Evolutionary conservation across 2,888 invertebrate genomes (phyloP).

Genomic region (Calliscelio sp.): DNA sequence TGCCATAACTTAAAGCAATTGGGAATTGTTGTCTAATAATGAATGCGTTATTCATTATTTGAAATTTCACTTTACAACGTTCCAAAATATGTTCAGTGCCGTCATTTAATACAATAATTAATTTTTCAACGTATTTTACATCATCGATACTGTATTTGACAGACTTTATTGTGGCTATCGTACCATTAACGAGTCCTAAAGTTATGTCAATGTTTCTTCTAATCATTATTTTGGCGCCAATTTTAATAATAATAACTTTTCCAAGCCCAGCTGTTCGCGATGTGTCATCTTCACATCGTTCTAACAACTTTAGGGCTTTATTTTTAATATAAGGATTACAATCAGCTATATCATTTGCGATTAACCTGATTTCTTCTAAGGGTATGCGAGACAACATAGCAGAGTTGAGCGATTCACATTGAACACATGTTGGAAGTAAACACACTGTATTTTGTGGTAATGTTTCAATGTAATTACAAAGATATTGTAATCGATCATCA

Average conservation of each 20-base stretch:
- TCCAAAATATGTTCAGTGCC: constrained; percentile 63
- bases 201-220: constrained; percentile 76
- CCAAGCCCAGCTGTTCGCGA: constrained; percentile 76
- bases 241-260: no score
- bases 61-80: no score
- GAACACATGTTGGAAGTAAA: no score
- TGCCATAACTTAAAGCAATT: no score
- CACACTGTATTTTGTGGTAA: background rate
- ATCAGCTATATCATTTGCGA: constrained; percentile 47
- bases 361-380: no score
- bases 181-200: constrained; percentile 77
- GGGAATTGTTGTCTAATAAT: background rate
- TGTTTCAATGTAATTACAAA: background rate
- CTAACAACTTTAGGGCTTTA: constrained; percentile 61
- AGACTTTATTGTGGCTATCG: no score
- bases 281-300: constrained; percentile 69
- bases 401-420: no score
- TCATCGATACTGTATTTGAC: constrained; percentile 27
- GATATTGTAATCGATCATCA: background rate
- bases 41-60: no score
- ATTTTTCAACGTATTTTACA: constrained; percentile 34
- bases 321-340: constrained; percentile 59
- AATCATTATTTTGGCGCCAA: constrained; percentile 72
- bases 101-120: constrained; percentile 65
- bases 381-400: no score